Evolutionary conservation across 1,140 invertebrate genomes (phyloP), one percentile per base, ranked within the genome.

Genomic region (Euwallacea fornicatus): DNA sequence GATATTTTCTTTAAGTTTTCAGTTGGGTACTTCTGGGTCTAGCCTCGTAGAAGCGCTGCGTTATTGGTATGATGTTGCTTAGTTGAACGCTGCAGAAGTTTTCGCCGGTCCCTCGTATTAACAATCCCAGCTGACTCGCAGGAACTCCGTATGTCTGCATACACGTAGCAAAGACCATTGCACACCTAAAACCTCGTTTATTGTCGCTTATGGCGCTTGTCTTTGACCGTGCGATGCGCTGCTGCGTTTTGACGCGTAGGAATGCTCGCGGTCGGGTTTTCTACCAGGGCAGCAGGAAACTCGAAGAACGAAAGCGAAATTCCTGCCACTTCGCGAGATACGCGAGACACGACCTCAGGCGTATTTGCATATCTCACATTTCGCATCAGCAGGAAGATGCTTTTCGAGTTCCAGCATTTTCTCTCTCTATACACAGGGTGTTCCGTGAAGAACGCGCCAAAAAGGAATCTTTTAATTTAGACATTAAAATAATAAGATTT

Each of bases 171-270:
- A 50, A 50, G 10, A 10, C 10, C 47, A 11, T 10, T 50, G 13
- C 54, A 56, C 56, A 41, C 42, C 56, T 59, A 59, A 59, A 59
- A 59, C 41, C 16, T 10, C 11, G 7, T 63, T 61, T 41, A 43
- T 61, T 43, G 59, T 41, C 21, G 33, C 15, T 42, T 59, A 61
- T 69, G 11, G 58, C 46, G 58, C 41, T 61, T 62, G 53, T 58
- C 64, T 66, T 66, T 66, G 42, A 16, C 54, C n/a, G 64, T 66
- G 64, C 21, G 42, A 66, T 66, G 64, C 64, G 64, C 64, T 44
- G 7, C 54, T 56, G n/a, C 15, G 42, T 58, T 56, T 56, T 66
- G 64, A 66, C 64, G 64, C 64, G 64, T 42, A 10, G 41, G 64
- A 66, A 58, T 56, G 64, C 64, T 66, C 64, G 15, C 54, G 53